A percentile compares a stretch with the other conserved stretches of the same genome.
Conservation (phyloP, 2,113 vertebrate genomes). For the Nettapus auritus region DNA sequence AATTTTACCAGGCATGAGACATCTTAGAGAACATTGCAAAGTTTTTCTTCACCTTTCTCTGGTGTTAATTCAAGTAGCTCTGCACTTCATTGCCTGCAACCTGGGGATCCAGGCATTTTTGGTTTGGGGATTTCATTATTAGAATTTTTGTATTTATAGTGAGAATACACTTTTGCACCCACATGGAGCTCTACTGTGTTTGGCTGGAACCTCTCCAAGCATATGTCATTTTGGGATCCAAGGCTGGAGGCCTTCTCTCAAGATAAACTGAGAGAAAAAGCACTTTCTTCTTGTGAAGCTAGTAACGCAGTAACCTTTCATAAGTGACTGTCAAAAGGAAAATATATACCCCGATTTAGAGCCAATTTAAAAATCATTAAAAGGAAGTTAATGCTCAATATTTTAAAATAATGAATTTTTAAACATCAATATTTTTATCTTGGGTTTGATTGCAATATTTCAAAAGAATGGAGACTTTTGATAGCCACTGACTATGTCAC, state of each 20-base stretch:
- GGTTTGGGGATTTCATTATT: neutral
- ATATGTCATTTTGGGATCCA: neutral
- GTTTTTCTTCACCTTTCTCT: neutral
- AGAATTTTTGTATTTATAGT: neutral
- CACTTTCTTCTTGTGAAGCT: neutral
- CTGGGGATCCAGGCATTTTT: neutral
- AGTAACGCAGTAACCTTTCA: neutral
- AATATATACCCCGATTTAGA: neutral
- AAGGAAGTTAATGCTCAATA: constrained; percentile 22
- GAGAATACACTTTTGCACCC: neutral
- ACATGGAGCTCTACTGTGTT: neutral
- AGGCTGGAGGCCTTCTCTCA: neutral
- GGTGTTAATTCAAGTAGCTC: neutral
- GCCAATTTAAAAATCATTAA: constrained; percentile 36
- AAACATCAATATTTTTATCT: constrained; percentile 24
- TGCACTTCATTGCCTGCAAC: neutral
- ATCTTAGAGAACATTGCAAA: neutral
- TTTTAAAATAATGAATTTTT: constrained; percentile 55
- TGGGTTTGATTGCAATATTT: neutral
- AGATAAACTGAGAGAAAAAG: neutral
- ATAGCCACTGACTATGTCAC: neutral
- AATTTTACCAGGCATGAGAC: neutral
- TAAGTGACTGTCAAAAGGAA: constrained; percentile 4
- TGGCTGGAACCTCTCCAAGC: neutral
- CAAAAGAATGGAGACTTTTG: neutral